Evolutionary conservation across 1,140 invertebrate genomes (phyloP), one percentile per base, ranked within the genome.

Genomic region (Latrodectus geometricus): DNA sequence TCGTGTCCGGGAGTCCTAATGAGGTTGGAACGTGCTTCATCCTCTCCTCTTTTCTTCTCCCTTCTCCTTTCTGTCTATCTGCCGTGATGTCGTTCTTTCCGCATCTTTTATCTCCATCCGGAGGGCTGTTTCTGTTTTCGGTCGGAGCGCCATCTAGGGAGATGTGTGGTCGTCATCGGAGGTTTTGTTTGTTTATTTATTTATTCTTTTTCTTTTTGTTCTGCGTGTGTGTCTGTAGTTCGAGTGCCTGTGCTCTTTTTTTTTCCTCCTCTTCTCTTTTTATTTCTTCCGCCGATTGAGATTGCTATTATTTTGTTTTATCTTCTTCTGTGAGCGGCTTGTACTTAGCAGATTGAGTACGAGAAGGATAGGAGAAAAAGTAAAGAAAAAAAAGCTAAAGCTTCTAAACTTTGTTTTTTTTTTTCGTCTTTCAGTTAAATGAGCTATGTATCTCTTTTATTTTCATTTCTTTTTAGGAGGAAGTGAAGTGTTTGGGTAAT

Each of bases 1-100:
- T 82, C 80, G 80, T 82, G 80, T 82, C 80, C 80, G 70, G 80
- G 80, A 72, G 69, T 82, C 69, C 80, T 82, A 82, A 82, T 82
- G 80, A 82, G 80, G 80, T 82, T 82, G 80, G 80, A 82, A 82
- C 80, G 80, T 82, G 80, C 80, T 68, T 82, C 70, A 49, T 50
- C 80, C 68, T 65, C 70, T 48, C 52, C 35, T 70, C 48, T 80
- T 61, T 66, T 70, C 78, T 70, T 70, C 54, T 61, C 17, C 54
- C 54, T 61, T 14, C 35, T 15, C 48, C 70, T 73, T 69, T 70
- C 78, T 20, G 14, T 80, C 68, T 54, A 69, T 80, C 78, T 50
- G 68, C 78, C 68, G 66, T 50, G 74, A 76, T 66, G 76, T 78
- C 76, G 56, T 54, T 73, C 80, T 82, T 73, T 82, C 70, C 80